Evolutionary conservation across 2,888 invertebrate species (phyloP).

Genomic region (Micropterix aruncella): DNA sequence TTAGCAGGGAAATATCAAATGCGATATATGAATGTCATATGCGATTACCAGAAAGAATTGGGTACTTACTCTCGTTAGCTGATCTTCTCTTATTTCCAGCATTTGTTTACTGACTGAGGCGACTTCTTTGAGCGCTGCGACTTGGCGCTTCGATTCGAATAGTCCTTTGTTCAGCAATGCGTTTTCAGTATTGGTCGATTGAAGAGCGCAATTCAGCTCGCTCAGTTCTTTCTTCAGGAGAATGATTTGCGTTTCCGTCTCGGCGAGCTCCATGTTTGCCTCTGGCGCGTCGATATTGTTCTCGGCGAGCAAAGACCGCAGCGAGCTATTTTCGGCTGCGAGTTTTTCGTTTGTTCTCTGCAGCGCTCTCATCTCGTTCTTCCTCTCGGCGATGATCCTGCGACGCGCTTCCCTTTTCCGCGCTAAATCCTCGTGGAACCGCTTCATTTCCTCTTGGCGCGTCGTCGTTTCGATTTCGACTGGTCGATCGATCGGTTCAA

Average conservation of each 20-base stretch:
- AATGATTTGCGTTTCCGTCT: slow-evolving; percentile 27
- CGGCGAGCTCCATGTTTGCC: slow-evolving; percentile 16
- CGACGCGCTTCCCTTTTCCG: too few relatives aligned
- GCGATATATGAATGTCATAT: too few relatives aligned
- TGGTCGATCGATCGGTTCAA: too few relatives aligned
- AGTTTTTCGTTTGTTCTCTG: slow-evolving; percentile 28
- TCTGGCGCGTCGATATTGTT: slow-evolving; percentile 26
- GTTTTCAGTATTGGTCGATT: slow-evolving; percentile 54
- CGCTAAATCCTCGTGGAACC: too few relatives aligned
- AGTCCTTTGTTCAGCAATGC: slow-evolving; percentile 51
- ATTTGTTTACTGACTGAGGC: slow-evolving; percentile 62
- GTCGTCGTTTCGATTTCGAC: too few relatives aligned
- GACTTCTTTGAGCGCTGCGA: slow-evolving; percentile 60
- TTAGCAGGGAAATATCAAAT: too few relatives aligned
- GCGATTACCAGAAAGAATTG: too few relatives aligned
- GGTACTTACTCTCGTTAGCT: slow-evolving; percentile 56
- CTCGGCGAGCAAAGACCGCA: slow-evolving; percentile 23
- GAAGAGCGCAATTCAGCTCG: slow-evolving; percentile 46
- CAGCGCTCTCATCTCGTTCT: slow-evolving; percentile 51
- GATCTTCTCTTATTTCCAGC: slow-evolving; percentile 56
- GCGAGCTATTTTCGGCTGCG: slow-evolving; percentile 29
- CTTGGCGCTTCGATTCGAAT: slow-evolving; percentile 51
- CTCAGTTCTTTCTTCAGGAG: slow-evolving; percentile 35
- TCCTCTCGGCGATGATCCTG: too few relatives aligned
- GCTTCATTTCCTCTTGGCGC: too few relatives aligned